Conservation (phyloP, 2,113 vertebrate species). For the Cochlearius cochlearius region DNA sequence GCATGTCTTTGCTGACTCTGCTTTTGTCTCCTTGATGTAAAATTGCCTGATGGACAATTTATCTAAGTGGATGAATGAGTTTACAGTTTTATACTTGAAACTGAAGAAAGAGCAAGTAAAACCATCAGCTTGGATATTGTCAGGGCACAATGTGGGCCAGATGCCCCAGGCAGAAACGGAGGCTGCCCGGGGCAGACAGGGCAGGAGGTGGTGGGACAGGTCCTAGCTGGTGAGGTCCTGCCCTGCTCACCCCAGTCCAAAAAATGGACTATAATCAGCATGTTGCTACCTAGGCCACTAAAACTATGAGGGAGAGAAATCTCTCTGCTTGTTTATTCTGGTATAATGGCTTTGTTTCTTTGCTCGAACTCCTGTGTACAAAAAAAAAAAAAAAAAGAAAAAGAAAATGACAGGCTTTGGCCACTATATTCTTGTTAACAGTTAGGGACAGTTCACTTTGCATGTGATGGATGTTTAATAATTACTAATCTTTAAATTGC, state of each 20-base stretch:
- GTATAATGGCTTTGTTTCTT: not conserved
- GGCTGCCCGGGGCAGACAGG: rapidly evolving
- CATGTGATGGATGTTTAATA: constrained; percentile 62
- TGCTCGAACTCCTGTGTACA: not conserved
- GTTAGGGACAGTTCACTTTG: constrained; percentile 41
- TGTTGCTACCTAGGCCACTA: not conserved
- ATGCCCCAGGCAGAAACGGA: not conserved
- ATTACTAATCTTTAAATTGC: constrained; percentile 64
- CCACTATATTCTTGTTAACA: constrained; percentile 31
- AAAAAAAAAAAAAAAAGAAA: not conserved
- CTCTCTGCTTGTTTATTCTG: not conserved
- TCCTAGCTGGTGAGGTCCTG: not conserved
- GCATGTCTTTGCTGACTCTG: not conserved
- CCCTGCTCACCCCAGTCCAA: not conserved
- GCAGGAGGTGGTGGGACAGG: not conserved
- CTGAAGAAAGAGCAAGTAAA: not conserved
- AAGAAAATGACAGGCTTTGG: not conserved
- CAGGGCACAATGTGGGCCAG: not conserved
- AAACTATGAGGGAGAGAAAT: not conserved
- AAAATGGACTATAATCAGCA: not conserved
- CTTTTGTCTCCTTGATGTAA: not conserved
- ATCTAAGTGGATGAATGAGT: not conserved
- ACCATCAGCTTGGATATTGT: not conserved
- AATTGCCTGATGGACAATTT: not conserved
- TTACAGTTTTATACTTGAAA: not conserved